Base-by-base conservation (phyloP, 2,797 vertebrate genomes). In the Sarcoramphus papa region DNA sequence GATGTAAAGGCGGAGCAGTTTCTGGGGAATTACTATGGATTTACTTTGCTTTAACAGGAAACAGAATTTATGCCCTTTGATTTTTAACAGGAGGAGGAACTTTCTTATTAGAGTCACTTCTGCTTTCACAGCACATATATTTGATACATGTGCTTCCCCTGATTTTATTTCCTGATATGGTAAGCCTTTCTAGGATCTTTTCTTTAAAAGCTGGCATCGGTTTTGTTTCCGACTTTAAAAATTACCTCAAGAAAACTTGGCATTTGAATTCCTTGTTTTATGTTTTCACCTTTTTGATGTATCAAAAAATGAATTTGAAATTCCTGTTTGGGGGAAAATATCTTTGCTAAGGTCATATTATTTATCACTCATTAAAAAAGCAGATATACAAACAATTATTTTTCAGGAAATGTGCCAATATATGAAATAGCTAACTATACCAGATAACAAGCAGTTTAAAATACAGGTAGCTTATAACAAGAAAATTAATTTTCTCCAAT, bases 21-120 rank as follows among this genome's bases (percentile, higher is more conserved):
- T 78, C 62, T 54, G 74, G 50, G 70, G 74, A 76, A 89, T 95
- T 93, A 63, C 70, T 82, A 8, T 67, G 56, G 92, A 91, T 94
- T 95, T 92, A 67, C 59, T 84, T 90, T 54, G 33, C 73, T 88
- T 84, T 68, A 91, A 35, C 35, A 70, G 80, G 72, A 74, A 85
- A 64, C 43, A 43, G 45, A 92, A 68, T 91, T 93, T 93, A 33
- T 91, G 68, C 69, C n/a, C 33, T 70, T 78, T 86, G 70, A 53
- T 95, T 93, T 70, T 70, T 90, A 85, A 80, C 51, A 74, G 51
- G 37, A 84, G 48, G 19, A 83, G 43, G 90, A 89, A 70, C 48
- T 82, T 92, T 88, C 37, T 95, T 92, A 92, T 96, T 90, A 70
- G 65, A 88, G 56, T 64, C 0, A 79, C 70, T 92, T 90, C n/a